Base-by-base conservation (phyloP, 2,888 invertebrate genomes). In the Eucriotettix oculatus region DNA sequence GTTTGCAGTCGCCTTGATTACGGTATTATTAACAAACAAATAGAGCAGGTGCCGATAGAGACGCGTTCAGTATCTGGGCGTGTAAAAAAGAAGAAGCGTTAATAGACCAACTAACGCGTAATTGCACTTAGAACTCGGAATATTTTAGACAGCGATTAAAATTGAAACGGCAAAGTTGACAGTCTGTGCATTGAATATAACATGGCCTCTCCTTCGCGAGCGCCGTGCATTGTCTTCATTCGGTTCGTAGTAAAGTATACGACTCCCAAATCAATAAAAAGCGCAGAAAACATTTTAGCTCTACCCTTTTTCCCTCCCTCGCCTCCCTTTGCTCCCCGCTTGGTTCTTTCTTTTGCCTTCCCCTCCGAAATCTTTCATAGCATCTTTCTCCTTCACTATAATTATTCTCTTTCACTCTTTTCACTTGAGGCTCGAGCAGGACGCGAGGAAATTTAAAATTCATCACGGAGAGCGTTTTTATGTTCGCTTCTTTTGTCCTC, bases 191-290 rank as follows among this genome's bases (percentile, higher is more conserved):
- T 29, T 29, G 29, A 29, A 29, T 29, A 29, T 29, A 29, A 29
- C 29, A 29, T 29, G 29, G 29, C 3, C 29, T 29, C 29, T 29
- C 29, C 29, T 29, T 29, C 29, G 29, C 29, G 29, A 29, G 29
- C 29, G 29, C 29, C 29, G 29, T 29, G 29, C 29, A 29, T 29
- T 29, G 29, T 29, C 54, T 60, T 60, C 62, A 60, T 60, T 29
- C 54, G 55, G 58, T 58, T 60, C 56, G 57, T 55, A 29, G 57
- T 62, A 58, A 62, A 60, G 62, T 60, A 42, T 42, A 54, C 16
- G 43, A 60, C 58, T 60, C 58, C 58, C 62, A 62, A 62, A 62
- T 62, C 62, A 62, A 62, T 62, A 62, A 62, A 62, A 62, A 62
- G 62, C 62, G 42, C 58, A 60, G 62, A 62, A 62, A 62, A 60